Base-by-base conservation (phyloP, 2,888 invertebrate genomes). In the Hartigia nigra region DNA sequence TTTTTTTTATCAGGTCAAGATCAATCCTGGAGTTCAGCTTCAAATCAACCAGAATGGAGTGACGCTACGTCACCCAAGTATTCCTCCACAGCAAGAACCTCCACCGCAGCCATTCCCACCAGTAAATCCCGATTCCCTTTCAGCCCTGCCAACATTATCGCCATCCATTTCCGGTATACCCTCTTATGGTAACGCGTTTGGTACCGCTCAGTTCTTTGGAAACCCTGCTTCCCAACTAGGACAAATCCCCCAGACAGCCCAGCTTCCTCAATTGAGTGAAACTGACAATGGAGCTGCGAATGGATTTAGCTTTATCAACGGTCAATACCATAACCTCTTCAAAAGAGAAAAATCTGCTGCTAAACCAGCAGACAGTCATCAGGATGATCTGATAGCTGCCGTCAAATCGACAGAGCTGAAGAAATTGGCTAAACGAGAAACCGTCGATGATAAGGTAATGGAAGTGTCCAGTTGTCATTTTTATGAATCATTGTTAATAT, bases 11-110 rank as follows among this genome's bases (percentile, higher is more conserved):
- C 81, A 91, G 91, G 88, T 90, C 34, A 91, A 89, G 80, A 86
- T 91, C 75, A 91, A 91, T 81, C 90, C 90, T 0, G 91, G 91
- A 31, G 84, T 90, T 3, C 85, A 87, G 35, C 31, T 90, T 11
- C 91, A 91, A 77, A 83, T 91, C 74, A 82, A 87, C 2, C 87
- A 87, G 32, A 87, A 90, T 69, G 91, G 91, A 1, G 85, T 91
- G 34, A 91, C 90, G 12, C 76, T 90, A n/a, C 86, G 91, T 72
- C 91, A 91, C 69, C 91, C 91, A 0, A 83, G 81, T 37, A 70
- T 90, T n/a, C 85, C 86, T 12, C 31, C 82, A 4, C 84, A 86
- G 0, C 81, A 83, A 31, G 77, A 84, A 4, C 84, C 87, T n/a
- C 81, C 87, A 0, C 88, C 85, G 0, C 88, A 89, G 69, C 86